These are phyloP conservation scores for Lasioglossum marginatum DNA, from an alignment of 2,888 invertebrate genomes.

Conservation along the genomic window DNA sequence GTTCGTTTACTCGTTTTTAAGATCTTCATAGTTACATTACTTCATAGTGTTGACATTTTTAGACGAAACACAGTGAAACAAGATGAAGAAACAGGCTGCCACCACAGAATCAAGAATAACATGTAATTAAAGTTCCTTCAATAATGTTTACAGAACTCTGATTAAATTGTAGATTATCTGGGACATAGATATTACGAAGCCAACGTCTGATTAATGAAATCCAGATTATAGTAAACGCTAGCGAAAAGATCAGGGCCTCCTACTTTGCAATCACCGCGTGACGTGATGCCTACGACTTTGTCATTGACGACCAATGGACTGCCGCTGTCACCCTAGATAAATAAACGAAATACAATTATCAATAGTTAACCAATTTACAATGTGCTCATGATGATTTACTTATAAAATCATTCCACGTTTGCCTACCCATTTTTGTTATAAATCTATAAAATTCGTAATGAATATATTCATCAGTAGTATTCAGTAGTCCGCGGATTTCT, in stretches of 20 bases:
- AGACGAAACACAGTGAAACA: neutral
- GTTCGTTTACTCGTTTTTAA: neutral
- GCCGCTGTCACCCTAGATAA: conserved; percentile 36
- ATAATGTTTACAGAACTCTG: neutral
- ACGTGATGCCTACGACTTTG: conserved; percentile 21
- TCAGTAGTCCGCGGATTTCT: too few relatives aligned
- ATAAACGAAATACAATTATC: neutral
- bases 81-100: neutral
- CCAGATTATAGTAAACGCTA: neutral
- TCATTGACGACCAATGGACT: conserved; percentile 25
- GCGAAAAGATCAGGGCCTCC: conserved; percentile 24
- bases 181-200: neutral
- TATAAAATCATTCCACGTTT: too few relatives aligned
- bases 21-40: neutral
- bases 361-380: neutral
- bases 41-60: neutral
- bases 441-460: too few relatives aligned
- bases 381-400: neutral
- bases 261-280: conserved; percentile 20
- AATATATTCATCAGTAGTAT: too few relatives aligned
- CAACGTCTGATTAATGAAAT: neutral
- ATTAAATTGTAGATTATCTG: neutral
- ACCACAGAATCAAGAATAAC: neutral
- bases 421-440: too few relatives aligned
- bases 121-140: neutral